A percentile compares a stretch with the other conserved stretches of the same genome.
Conservation (phyloP, 1,140 invertebrate genomes). For the Neodiprion virginianus region DNA sequence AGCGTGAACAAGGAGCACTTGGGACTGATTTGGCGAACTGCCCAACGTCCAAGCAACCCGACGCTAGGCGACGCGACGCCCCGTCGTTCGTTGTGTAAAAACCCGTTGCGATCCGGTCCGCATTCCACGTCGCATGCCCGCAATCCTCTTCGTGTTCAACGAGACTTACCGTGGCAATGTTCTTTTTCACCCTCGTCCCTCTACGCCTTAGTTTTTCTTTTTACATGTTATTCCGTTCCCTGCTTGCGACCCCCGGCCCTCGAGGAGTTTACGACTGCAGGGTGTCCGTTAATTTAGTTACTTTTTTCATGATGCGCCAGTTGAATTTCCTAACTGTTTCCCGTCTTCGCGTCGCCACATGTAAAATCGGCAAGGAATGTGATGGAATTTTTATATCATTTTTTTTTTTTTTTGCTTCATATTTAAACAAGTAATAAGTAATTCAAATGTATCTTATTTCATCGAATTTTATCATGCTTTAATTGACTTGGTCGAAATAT, state of each 20-base stretch:
- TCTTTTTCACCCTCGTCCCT: background rate
- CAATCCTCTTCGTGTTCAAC: background rate
- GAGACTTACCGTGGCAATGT: background rate
- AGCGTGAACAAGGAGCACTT: background rate
- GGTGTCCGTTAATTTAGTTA: no score
- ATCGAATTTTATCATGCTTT: no score
- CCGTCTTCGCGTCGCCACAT: no score
- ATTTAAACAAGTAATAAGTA: no score
- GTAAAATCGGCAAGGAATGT: no score
- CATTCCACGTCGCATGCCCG: background rate
- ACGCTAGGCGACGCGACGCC: no score
- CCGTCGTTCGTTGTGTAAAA: background rate
- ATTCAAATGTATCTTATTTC: no score
- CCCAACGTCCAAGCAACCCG: background rate
- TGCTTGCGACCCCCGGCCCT: background rate
- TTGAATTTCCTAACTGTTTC: no score
- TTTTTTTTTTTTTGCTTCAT: no score
- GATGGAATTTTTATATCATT: no score
- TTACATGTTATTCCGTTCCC: background rate
- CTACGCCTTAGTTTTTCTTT: background rate
- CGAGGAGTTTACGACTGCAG: background rate
- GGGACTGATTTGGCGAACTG: background rate
- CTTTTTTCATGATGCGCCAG: no score
- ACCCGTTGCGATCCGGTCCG: background rate
- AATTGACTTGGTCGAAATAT: no score